Conservation (phyloP, 1,140 invertebrate species). For the Listronotus oregonensis region DNA sequence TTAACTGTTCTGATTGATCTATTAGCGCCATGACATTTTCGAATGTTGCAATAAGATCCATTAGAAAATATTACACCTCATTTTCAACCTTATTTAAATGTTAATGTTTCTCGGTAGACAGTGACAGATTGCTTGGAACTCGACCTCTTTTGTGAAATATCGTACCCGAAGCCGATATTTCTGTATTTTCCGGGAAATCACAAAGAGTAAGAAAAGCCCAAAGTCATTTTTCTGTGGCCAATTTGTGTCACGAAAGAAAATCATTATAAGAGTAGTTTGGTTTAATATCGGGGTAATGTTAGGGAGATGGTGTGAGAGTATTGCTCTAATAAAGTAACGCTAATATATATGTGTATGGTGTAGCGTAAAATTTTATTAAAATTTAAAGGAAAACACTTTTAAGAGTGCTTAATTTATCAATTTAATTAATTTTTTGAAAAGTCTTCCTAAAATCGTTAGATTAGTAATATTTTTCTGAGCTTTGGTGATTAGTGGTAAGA, state of each 20-base stretch:
- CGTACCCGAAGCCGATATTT: background rate
- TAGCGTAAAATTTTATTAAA: too few species aligned
- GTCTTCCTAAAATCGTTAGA: too few species aligned
- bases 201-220: slow-evolving; percentile 6
- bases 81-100: slow-evolving; percentile 2
- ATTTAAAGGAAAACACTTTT: too few species aligned
- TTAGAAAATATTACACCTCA: background rate
- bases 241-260: slow-evolving; percentile 18
- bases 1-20: background rate
- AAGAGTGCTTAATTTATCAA: too few species aligned
- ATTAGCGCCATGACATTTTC: background rate
- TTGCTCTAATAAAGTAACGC: too few species aligned
- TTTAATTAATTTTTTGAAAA: too few species aligned
- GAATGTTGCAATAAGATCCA: background rate
- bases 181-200: slow-evolving; percentile 10
- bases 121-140: slow-evolving; percentile 12
- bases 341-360: too few species aligned
- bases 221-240: slow-evolving; percentile 12
- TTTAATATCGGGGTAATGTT: background rate
- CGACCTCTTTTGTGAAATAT: background rate
- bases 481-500: too few species aligned
- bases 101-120: slow-evolving; percentile 5
- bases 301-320: background rate
- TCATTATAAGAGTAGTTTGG: slow-evolving; percentile 2
- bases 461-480: too few species aligned